A percentile compares a stretch with the other conserved stretches of the same genome.
These are phyloP conservation scores for Tauraco erythrolophus DNA, from an alignment of 2,113 vertebrate species.

Conservation along the genomic window DNA sequence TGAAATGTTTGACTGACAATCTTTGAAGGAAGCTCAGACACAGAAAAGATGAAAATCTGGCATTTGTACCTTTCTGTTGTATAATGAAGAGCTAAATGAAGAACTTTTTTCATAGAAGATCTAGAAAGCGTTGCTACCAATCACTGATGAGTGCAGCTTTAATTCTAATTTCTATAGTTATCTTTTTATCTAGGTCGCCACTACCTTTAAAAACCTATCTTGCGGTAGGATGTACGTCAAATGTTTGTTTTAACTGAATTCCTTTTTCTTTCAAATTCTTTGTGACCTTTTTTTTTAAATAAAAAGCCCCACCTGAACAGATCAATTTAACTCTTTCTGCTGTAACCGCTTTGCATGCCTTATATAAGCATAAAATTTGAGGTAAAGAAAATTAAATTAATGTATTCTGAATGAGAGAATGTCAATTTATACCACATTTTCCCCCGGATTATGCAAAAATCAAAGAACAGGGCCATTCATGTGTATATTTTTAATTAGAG, in stretches of 20 bases:
- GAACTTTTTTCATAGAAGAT: neutral
- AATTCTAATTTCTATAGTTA: neutral
- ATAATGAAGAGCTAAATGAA: neutral
- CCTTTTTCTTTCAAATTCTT: neutral
- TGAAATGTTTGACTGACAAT: neutral
- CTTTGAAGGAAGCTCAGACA: neutral
- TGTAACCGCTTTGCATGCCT: neutral
- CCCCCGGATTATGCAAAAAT: neutral
- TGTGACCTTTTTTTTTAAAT: neutral
- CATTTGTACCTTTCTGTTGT: neutral
- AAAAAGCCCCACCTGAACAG: neutral
- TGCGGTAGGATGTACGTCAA: neutral
- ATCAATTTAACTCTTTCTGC: neutral
- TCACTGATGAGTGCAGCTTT: neutral
- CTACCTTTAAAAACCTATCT: neutral
- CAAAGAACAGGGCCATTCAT: slow-evolving; percentile 12
- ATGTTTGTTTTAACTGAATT: neutral
- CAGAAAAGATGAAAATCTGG: neutral
- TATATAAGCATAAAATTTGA: neutral
- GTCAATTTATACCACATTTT: neutral
- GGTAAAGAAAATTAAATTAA: slow-evolving; percentile 6
- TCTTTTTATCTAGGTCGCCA: neutral
- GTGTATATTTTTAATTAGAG: slow-evolving; percentile 56
- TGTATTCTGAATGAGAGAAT: neutral
- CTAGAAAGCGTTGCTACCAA: neutral